Evolutionary conservation across 2,888 invertebrate species (phyloP).

Genomic region (Nomada ruficornis): DNA sequence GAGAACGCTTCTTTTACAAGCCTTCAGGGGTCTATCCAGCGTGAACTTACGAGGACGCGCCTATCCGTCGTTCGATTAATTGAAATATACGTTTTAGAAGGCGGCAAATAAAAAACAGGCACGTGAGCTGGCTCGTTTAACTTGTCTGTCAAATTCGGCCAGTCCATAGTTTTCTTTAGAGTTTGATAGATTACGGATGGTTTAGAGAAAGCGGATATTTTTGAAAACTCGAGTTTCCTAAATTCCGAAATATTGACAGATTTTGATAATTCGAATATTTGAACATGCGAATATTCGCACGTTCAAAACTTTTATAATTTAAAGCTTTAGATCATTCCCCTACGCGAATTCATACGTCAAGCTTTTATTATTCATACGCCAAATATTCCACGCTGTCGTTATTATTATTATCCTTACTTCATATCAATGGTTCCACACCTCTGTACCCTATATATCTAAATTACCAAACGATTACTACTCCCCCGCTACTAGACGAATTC

Average conservation of each 20-base stretch:
- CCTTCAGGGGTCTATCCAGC: slow-evolving; percentile 6
- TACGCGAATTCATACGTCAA: no score
- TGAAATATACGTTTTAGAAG: slow-evolving; percentile 52
- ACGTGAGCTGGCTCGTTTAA: background rate
- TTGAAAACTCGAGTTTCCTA: no score
- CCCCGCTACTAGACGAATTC: slow-evolving; percentile 4
- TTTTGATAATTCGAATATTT: no score
- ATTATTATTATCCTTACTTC: background rate
- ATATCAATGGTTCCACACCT: background rate
- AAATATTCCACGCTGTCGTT: background rate
- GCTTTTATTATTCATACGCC: no score
- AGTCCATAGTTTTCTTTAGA: background rate
- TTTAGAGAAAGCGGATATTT: no score
- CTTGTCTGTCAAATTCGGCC: slow-evolving; percentile 6
- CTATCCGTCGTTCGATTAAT: slow-evolving; percentile 52
- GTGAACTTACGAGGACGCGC: slow-evolving; percentile 38
- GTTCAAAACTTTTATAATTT: no score
- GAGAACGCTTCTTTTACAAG: slow-evolving; percentile 31
- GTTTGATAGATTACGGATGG: no score
- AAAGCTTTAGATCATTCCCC: no score
- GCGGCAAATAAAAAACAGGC: slow-evolving; percentile 15
- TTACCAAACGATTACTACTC: slow-evolving; percentile 26
- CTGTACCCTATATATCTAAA: background rate
- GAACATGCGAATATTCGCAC: no score
- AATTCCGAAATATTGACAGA: no score